phyloP scores from a whole-genome alignment of 2,888 invertebrate species.

The Eupeodes luniger region DNA sequence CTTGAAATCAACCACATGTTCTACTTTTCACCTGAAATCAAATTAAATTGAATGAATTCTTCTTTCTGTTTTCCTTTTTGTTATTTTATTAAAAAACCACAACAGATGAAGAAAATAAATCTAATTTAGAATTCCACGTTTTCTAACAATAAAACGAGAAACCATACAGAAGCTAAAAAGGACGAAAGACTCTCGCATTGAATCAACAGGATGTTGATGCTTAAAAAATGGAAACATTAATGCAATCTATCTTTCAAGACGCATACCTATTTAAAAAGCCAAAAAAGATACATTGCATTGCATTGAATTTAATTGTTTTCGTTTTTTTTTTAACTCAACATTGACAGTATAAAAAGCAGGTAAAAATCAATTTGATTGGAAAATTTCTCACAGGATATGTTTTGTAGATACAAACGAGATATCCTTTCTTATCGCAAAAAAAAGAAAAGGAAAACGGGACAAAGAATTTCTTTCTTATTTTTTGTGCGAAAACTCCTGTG shows the following conservation, averaged over 20 bases:
- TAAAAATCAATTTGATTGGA: conserved; percentile 61
- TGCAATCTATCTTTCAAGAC: conserved; percentile 67
- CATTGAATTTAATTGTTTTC: conserved; percentile 64
- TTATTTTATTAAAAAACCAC: background rate
- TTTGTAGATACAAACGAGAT: background rate
- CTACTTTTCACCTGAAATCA: conserved; percentile 67
- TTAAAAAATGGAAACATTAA: conserved; percentile 65
- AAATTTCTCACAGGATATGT: conserved; percentile 54
- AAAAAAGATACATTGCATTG: conserved; percentile 64
- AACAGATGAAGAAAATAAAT: conserved; percentile 56
- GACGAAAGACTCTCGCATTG: conserved; percentile 43
- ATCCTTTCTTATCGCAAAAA: conserved; percentile 19
- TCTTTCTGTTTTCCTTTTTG: conserved; percentile 17
- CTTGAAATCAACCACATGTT: conserved; percentile 46
- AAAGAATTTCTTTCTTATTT: conserved; percentile 40
- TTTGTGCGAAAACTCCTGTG: conserved; percentile 5
- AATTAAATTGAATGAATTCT: conserved; percentile 64
- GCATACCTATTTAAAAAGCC: conserved; percentile 14
- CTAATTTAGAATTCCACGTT: conserved; percentile 45
- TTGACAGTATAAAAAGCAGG: conserved; percentile 47
- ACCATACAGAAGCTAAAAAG: conserved; percentile 48
- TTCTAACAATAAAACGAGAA: background rate
- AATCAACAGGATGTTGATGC: conserved; percentile 79
- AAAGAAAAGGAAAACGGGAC: conserved; percentile 18
- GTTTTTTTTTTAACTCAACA: conserved; percentile 22